phyloP scores from a whole-genome alignment of 2,888 invertebrate species.

The Ennomos erosarius region DNA sequence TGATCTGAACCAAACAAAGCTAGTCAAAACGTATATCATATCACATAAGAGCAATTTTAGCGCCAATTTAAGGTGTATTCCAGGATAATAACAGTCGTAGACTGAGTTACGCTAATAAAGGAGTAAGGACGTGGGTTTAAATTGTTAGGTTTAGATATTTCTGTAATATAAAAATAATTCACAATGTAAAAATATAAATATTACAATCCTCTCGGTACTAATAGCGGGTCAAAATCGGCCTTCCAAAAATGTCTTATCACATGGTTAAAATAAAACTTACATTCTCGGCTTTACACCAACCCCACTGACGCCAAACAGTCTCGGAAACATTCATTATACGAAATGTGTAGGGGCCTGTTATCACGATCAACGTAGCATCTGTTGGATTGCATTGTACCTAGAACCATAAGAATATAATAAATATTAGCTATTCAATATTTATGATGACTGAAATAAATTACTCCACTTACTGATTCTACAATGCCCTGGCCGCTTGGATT shows the following conservation, averaged over 20 bases:
- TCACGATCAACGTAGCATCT: conserved; percentile 90
- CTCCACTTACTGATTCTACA: conserved; percentile 74
- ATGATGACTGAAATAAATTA: neutral
- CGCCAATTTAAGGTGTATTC: conserved; percentile 16
- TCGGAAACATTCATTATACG: conserved; percentile 91
- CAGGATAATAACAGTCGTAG: conserved; percentile 22
- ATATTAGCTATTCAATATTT: too few relatives aligned
- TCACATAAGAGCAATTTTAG: neutral
- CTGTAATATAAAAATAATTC: too few relatives aligned
- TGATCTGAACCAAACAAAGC: conserved; percentile 70
- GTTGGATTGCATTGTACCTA: conserved; percentile 92
- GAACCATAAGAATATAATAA: conserved; percentile 20
- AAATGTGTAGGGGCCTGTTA: conserved; percentile 87
- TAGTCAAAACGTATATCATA: conserved; percentile 15
- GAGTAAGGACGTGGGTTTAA: neutral
- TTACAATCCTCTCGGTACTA: too few relatives aligned
- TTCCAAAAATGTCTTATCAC: neutral
- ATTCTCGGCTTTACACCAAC: conserved; percentile 92
- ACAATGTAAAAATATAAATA: too few relatives aligned
- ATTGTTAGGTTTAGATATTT: too few relatives aligned
- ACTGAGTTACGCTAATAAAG: conserved; percentile 17
- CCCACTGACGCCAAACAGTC: conserved; percentile 92
- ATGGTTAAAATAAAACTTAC: conserved; percentile 51
- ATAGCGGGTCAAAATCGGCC: too few relatives aligned
- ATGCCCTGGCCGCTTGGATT: conserved; percentile 89